Conservation (phyloP, 2,888 invertebrate species). For the Pollenia amentaria region DNA sequence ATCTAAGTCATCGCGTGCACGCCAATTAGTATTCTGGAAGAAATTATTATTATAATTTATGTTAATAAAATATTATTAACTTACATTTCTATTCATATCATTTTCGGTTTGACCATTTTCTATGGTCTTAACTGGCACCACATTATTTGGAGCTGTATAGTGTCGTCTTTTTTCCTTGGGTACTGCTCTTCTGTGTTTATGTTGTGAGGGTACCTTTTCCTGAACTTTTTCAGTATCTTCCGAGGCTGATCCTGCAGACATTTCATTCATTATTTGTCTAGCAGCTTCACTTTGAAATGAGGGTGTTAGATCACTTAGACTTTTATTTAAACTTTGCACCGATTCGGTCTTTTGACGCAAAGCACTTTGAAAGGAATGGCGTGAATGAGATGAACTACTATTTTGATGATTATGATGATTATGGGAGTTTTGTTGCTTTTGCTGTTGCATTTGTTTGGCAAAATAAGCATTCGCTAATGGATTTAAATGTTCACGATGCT, state of each 20-base stretch:
- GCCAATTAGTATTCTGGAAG: constrained; percentile 85
- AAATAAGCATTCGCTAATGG: constrained; percentile 82
- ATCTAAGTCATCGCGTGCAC: constrained; percentile 93
- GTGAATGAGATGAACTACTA: constrained; percentile 73
- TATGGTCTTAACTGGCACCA: constrained; percentile 87
- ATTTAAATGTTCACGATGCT: constrained; percentile 79
- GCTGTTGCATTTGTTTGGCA: constrained; percentile 81
- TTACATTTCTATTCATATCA: constrained; percentile 85
- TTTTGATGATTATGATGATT: constrained; percentile 58
- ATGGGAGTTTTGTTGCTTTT: constrained; percentile 73
- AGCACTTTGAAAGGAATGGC: constrained; percentile 79
- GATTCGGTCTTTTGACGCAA: constrained; percentile 84
- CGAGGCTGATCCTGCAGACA: constrained; percentile 86
- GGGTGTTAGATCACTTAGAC: constrained; percentile 87
- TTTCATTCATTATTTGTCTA: constrained; percentile 93
- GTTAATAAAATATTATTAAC: constrained; percentile 53
- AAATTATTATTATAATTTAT: neutral
- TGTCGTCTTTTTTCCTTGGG: constrained; percentile 94
- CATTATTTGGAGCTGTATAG: constrained; percentile 93
- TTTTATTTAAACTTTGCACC: constrained; percentile 83
- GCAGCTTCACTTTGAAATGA: constrained; percentile 95
- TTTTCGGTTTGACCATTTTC: constrained; percentile 86
- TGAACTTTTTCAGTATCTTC: constrained; percentile 84
- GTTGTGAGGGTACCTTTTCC: constrained; percentile 86
- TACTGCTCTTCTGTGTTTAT: constrained; percentile 88